Base-by-base conservation (phyloP, 2,888 invertebrate genomes). In the Platycheirus rosarum region DNA sequence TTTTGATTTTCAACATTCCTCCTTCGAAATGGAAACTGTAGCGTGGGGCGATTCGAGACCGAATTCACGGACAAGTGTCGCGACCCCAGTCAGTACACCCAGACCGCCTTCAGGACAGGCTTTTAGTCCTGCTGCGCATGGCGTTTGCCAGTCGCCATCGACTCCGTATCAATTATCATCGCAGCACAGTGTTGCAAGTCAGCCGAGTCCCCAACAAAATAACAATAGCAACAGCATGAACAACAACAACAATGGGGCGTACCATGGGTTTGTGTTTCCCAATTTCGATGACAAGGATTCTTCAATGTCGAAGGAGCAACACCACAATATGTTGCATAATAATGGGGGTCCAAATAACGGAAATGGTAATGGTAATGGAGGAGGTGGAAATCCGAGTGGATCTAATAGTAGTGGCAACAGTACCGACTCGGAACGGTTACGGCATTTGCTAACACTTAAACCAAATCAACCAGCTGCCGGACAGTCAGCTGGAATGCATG, bases 91-190 rank as follows among this genome's bases (percentile, higher is more conserved):
- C 48, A 93, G 93, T 84, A 93, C 93, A 69, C 93, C 93, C 20
- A 92, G 94, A 65, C 93, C 94, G 57, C 93, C 93, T 29, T 93
- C 93, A 6, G 93, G 93, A 60, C 93, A 93, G 76, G 93, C 93
- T 49, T 91, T 89, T 51, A 91, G 91, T 88, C 90, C 89, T 85
- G 91, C 90, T 77, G 89, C 88, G 85, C 91, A 88, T 90, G 91
- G 86, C 89, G 92, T 90, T 49, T 92, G 89, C 87, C 91, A 88
- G 85, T 91, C 91, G 71, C 91, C 89, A 82, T 91, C 91, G 86
- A 92, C 92, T 84, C 91, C 92, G 53, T 92, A 90, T 85, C 91
- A 90, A 77, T 85, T 91, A 62, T 89, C 90, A 11, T 89, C 89
- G 62, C 79, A 80, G 44, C 89, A 90, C 75, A 89, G 88, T 73